A percentile compares a stretch with the other conserved stretches of the same genome.
Conservation (phyloP, 2,113 vertebrate genomes). For the Camelus dromedarius region DNA sequence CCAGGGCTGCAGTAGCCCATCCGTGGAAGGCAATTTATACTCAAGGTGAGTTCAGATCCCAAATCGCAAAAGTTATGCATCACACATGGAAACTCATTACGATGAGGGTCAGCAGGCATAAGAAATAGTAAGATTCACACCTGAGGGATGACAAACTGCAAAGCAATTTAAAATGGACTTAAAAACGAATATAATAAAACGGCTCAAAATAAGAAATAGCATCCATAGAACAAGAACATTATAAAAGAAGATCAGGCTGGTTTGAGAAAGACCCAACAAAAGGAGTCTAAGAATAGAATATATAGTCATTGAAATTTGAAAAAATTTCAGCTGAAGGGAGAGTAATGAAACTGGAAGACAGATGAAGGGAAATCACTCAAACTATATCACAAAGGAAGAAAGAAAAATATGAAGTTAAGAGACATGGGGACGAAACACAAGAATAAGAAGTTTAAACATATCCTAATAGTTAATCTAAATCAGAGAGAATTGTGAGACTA, state of each 20-base stretch:
- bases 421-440: background rate
- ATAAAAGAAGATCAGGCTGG: background rate
- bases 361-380: background rate
- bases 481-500: background rate
- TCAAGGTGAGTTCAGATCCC: background rate
- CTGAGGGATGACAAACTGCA: background rate
- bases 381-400: background rate
- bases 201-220: background rate
- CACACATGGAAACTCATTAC: background rate
- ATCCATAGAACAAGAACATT: background rate
- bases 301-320: background rate
- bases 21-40: background rate
- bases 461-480: background rate
- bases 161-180: background rate
- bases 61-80: background rate
- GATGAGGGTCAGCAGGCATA: background rate
- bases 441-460: background rate
- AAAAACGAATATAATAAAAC: background rate
- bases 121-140: background rate
- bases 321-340: slow-evolving; percentile 24
- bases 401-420: background rate
- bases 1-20: too few relatives aligned
- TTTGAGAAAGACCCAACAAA: background rate
- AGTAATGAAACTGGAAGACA: slow-evolving; percentile 19
- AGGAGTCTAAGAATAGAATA: background rate